Evolutionary conservation across 30 jellyfish, hydroid and myxozoan genomes (phyloP).

Genomic region (Haliclystus octoradiatus): DNA sequence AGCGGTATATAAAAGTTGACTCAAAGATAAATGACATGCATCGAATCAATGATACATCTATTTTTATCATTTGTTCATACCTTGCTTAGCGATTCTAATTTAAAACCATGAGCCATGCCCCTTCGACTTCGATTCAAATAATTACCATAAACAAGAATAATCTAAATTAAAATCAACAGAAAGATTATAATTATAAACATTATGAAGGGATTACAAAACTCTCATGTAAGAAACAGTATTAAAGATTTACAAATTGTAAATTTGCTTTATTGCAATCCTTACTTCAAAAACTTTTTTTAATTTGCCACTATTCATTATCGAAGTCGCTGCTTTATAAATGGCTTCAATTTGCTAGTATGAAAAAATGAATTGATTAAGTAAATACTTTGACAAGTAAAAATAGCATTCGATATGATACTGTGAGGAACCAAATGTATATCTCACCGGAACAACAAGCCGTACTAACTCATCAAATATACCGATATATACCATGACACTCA

Average conservation of each 20-base stretch:
- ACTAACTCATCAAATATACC: conserved; percentile 77
- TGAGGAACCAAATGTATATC: no score
- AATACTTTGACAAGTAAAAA: conserved; percentile 1
- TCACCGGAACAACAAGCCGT: conserved; percentile 68
- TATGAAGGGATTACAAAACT: neutral
- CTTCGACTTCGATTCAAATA: conserved; percentile 68
- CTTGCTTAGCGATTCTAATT: conserved; percentile 70
- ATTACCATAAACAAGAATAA: conserved; percentile 67
- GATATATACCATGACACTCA: conserved; percentile 58
- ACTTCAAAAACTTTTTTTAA: conserved; percentile 57
- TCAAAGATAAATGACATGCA: no score
- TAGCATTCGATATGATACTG: neutral
- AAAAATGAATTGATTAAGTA: no score
- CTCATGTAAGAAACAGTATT: neutral
- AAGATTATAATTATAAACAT: neutral
- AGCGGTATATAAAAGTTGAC: no score
- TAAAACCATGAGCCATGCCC: conserved; percentile 75
- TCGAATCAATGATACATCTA: no score
- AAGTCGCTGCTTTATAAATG: conserved; percentile 28
- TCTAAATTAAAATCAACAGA: conserved; percentile 15
- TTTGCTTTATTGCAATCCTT: no score
- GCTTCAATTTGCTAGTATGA: conserved; percentile 68
- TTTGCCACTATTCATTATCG: conserved; percentile 38
- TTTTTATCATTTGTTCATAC: no score
- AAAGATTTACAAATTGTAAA: no score